phyloP scores from a whole-genome alignment of 2,888 invertebrate species.

The Sinelater perroti region DNA sequence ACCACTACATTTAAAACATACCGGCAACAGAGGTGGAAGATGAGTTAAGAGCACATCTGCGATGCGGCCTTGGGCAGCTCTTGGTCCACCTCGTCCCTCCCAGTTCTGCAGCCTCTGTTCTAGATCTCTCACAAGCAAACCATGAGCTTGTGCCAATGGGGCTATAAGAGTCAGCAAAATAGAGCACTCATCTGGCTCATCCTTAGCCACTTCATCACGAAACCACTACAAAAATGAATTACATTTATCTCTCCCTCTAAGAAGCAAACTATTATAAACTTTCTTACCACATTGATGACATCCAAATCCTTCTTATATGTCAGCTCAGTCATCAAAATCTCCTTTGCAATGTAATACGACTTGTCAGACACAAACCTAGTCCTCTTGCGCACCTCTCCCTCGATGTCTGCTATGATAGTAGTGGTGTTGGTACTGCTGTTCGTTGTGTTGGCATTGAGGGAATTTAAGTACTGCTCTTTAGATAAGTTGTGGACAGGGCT shows the following conservation, averaged over 20 bases:
- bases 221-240: conserved; percentile 69
- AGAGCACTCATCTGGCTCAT: conserved; percentile 69
- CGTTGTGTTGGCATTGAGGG: conserved; percentile 55
- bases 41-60: conserved; percentile 80
- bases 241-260: conserved; percentile 2
- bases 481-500: conserved; percentile 51
- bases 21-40: conserved; percentile 69
- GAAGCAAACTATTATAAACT: neutral
- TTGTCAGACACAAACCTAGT: conserved; percentile 62
- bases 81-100: conserved; percentile 69
- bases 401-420: conserved; percentile 59
- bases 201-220: conserved; percentile 68
- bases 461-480: conserved; percentile 58
- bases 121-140: conserved; percentile 79
- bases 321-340: conserved; percentile 93
- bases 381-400: conserved; percentile 59
- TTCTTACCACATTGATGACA: conserved; percentile 84
- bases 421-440: conserved; percentile 52
- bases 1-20: conserved; percentile 48
- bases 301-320: conserved; percentile 95
- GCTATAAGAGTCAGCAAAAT: conserved; percentile 69
- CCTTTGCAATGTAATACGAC: conserved; percentile 88
- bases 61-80: conserved; percentile 67
- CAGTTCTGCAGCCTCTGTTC: conserved; percentile 79
- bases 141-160: conserved; percentile 84